A percentile compares a stretch with the other conserved stretches of the same genome.
Conservation (phyloP, 2,888 invertebrate genomes). For the Iselma pallidipennis region DNA sequence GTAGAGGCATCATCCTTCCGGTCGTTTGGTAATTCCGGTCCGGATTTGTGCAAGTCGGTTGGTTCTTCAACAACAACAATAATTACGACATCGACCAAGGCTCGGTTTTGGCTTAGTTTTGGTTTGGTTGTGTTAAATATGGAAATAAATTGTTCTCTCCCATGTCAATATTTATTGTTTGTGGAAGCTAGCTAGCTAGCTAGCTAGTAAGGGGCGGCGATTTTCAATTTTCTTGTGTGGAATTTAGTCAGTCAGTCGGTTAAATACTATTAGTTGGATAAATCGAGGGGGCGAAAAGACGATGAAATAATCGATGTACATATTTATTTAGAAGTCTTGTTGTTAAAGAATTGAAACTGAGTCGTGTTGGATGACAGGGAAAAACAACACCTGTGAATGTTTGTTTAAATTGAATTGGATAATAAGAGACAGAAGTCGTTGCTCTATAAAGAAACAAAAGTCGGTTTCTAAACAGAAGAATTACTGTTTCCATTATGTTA, state of each 20-base stretch:
- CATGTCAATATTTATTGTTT: neutral
- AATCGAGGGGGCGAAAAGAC: too few relatives aligned
- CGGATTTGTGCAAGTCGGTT: neutral
- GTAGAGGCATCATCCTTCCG: neutral
- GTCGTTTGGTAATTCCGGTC: neutral
- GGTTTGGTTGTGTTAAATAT: neutral
- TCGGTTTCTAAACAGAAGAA: too few relatives aligned
- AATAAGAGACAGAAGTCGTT: neutral
- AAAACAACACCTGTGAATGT: constrained; percentile 17
- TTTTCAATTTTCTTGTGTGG: neutral
- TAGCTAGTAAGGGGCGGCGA: too few relatives aligned
- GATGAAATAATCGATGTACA: too few relatives aligned
- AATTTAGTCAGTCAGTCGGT: neutral
- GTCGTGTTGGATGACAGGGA: constrained; percentile 9
- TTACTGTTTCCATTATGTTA: too few relatives aligned
- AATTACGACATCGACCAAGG: neutral
- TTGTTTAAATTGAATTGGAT: constrained; percentile 4
- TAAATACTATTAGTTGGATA: too few relatives aligned
- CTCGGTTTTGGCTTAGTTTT: too few relatives aligned
- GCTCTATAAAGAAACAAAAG: neutral
- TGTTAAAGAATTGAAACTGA: constrained; percentile 5
- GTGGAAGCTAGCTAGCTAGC: neutral
- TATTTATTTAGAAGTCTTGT: constrained; percentile 10
- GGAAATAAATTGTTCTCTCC: neutral
- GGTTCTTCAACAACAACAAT: neutral